phyloP scores from a whole-genome alignment of 1,140 invertebrate genomes.

The Ephestia elutella region DNA sequence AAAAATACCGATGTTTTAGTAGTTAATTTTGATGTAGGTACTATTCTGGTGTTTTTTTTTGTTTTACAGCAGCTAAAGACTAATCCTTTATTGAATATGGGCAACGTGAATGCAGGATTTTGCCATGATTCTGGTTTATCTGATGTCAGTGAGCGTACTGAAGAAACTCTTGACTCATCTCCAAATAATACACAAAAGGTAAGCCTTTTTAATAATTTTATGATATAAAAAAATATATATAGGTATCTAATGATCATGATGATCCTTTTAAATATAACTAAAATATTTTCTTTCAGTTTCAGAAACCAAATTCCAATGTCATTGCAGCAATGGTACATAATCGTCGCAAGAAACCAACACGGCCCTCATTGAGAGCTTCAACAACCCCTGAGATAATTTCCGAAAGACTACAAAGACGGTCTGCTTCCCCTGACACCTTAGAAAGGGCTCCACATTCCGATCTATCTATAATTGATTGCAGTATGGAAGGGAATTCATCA shows the following conservation, averaged over 20 bases:
- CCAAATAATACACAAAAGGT: slow-evolving; percentile 47
- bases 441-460: slow-evolving; percentile 64
- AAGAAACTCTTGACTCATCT: slow-evolving; percentile 54
- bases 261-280: slow-evolving; percentile 4
- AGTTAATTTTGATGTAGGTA: not conserved
- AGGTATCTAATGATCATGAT: too few relatives aligned
- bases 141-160: slow-evolving; percentile 59
- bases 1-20: too few relatives aligned
- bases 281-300: slow-evolving; percentile 32
- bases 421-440: slow-evolving; percentile 60
- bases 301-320: slow-evolving; percentile 50
- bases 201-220: slow-evolving; percentile 12
- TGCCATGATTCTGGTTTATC: slow-evolving; percentile 54
- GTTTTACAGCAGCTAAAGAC: slow-evolving; percentile 60
- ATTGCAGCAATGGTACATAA: slow-evolving; percentile 60
- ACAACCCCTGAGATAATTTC: slow-evolving; percentile 42
- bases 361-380: slow-evolving; percentile 38
- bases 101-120: slow-evolving; percentile 43
- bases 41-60: slow-evolving; percentile 1
- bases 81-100: slow-evolving; percentile 76
- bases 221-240: not conserved
- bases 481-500: slow-evolving; percentile 35
- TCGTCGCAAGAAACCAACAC: slow-evolving; percentile 46
- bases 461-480: slow-evolving; percentile 55
- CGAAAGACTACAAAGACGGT: slow-evolving; percentile 54